phyloP scores from a whole-genome alignment of 2,113 vertebrate species.

The Hippotragus niger region DNA sequence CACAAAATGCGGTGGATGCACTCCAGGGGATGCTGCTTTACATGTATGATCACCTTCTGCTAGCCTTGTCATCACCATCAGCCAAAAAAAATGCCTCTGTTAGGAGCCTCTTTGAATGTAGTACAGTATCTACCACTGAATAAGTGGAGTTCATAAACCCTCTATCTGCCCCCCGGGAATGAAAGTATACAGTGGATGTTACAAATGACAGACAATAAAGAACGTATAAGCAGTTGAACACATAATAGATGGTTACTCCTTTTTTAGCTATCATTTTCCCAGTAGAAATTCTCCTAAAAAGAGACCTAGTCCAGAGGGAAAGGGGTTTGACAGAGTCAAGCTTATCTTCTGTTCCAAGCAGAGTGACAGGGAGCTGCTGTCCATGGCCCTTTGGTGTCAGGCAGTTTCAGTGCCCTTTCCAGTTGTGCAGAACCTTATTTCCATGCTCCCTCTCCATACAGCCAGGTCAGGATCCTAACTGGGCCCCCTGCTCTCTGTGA shows the following conservation, averaged over 20 bases:
- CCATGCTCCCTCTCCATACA: not conserved
- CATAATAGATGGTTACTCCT: not conserved
- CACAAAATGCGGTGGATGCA: not conserved
- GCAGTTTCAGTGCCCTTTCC: not conserved
- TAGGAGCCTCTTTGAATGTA: conserved; percentile 14
- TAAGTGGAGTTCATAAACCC: not conserved
- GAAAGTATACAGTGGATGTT: not conserved
- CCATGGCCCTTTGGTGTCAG: not conserved
- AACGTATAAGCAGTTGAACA: not conserved
- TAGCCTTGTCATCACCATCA: not conserved
- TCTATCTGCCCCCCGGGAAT: not conserved
- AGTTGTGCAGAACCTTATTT: not conserved
- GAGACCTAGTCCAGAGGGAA: not conserved
- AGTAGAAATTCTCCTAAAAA: not conserved
- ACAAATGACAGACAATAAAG: conserved; percentile 7
- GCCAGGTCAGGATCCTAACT: not conserved
- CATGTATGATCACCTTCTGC: not conserved
- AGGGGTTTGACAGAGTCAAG: not conserved
- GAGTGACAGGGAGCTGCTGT: not conserved
- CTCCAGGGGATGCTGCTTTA: not conserved
- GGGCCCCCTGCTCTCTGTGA: not conserved
- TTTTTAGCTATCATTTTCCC: not conserved
- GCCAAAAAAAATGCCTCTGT: not conserved
- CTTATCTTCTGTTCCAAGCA: not conserved
- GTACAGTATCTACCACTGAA: not conserved